Evolutionary conservation across 2,888 invertebrate species (phyloP), one percentile per base, ranked within the genome.

Genomic region (Apodemia hepburni): DNA sequence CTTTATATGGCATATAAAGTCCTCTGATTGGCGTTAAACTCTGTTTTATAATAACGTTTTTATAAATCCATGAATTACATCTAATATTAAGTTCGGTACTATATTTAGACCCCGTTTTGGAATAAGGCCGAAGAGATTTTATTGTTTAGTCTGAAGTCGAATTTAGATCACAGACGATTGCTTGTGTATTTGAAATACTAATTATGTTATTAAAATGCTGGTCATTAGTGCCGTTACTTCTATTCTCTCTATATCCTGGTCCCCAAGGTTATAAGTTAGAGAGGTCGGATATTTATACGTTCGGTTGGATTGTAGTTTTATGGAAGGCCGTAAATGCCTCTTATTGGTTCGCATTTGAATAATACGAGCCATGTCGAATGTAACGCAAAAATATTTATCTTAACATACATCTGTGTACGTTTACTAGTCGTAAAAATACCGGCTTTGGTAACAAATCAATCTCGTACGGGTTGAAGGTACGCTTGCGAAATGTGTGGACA

Each of bases 341-440:
- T 87, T 89, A 89, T 89, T 88, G 89, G 84, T 75, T 77, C 82
- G 75, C 85, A 89, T 89, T 89, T 89, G 89, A 89, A 89, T 89
- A 89, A 85, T 86, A 84, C 87, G 85, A 84, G 75, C 83, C 57
- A 57, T 57, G 73, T 71, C 15, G 47, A 18, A 47, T 74, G 80
- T 78, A 76, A 77, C 80, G 80, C 82, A 85, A 84, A 85, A 81
- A 87, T 85, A 84, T 85, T 83, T 86, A 84, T 82, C 80, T 81
- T 73, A 75, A 74, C 74, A 70, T 73, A 42, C 38, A 22, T 47
- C 22, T 60, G 45, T 59, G 45, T 59, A 58, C 58, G 58, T 62
- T 49, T 62, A 58, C 18, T 62, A 62, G 35, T 62, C 51, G 18
- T 54, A 29, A 54, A 47, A 57, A 57, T 57, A 57, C 57, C 57